These are phyloP conservation scores for Knipowitschia caucasica DNA, from an alignment of 2,797 vertebrate species.

Conservation along the genomic window DNA sequence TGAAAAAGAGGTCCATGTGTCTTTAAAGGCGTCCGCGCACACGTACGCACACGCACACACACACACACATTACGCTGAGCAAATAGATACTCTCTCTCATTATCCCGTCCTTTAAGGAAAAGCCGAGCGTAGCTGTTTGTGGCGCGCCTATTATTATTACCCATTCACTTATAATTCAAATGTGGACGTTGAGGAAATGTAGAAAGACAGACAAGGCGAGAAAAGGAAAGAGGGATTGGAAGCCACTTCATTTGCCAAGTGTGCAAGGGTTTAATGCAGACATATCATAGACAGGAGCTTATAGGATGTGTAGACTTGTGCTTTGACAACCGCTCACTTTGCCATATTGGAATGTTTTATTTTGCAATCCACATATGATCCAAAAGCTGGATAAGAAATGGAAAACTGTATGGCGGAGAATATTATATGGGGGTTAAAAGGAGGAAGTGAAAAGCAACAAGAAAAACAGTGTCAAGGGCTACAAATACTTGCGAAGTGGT, in stretches of 20 bases:
- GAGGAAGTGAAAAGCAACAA: not conserved
- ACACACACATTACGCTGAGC: conserved; percentile 75
- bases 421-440: not conserved
- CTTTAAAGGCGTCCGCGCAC: conserved; percentile 65
- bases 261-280: conserved; percentile 9
- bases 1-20: conserved; percentile 36
- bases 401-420: not conserved
- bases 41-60: conserved; percentile 73
- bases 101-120: conserved; percentile 78
- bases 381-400: conserved; percentile 7
- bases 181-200: conserved; percentile 49
- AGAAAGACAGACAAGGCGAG: conserved; percentile 26
- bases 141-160: conserved; percentile 63
- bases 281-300: conserved; percentile 8
- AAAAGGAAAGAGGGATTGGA: conserved; percentile 14
- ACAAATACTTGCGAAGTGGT: no score
- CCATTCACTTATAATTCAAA: conserved; percentile 67
- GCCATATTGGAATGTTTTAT: not conserved
- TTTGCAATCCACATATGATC: not conserved
- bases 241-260: conserved; percentile 23
- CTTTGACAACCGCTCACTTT: conserved; percentile 2
- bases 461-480: no score
- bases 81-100: conserved; percentile 80
- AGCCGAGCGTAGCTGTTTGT: conserved; percentile 63
- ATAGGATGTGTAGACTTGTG: conserved; percentile 4